Percentiles rank a stretch among this genome's conserved stretches.
phyloP scores from a whole-genome alignment of 2,797 vertebrate species.

The Pantherophis vulpinus region DNA sequence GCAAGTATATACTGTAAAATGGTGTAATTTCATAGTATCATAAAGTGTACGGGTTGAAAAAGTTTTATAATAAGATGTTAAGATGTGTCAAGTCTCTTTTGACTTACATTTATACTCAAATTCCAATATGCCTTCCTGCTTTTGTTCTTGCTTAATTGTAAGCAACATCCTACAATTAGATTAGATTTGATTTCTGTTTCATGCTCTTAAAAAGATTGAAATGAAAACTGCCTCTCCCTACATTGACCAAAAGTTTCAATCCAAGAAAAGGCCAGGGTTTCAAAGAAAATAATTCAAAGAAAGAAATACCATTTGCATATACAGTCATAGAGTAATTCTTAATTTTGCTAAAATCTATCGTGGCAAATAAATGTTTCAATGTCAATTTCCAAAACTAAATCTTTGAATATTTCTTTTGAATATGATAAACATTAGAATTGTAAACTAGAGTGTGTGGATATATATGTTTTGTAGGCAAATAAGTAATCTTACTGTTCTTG shows the following conservation, averaged over 20 bases:
- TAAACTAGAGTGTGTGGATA: too few relatives aligned
- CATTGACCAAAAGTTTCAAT: neutral
- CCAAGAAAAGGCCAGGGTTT: neutral
- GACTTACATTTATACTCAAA: neutral
- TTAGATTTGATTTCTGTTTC: neutral
- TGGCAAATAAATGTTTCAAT: too few relatives aligned
- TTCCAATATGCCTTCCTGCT: neutral
- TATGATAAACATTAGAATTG: too few relatives aligned
- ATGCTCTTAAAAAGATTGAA: neutral
- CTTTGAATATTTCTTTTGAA: too few relatives aligned
- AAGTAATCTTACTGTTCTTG: too few relatives aligned
- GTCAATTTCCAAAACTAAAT: neutral
- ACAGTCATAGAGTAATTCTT: too few relatives aligned
- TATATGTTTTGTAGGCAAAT: too few relatives aligned
- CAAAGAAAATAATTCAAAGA: neutral
- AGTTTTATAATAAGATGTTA: neutral
- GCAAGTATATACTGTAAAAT: neutral
- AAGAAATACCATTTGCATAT: neutral
- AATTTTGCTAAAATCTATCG: too few relatives aligned
- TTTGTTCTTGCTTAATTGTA: neutral
- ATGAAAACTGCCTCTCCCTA: neutral
- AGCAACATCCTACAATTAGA: neutral
- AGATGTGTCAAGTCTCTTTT: neutral
- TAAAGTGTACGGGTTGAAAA: neutral
- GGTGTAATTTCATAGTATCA: neutral